Conservation (phyloP, 2,797 vertebrate species). For the Smutsia temminckii region DNA sequence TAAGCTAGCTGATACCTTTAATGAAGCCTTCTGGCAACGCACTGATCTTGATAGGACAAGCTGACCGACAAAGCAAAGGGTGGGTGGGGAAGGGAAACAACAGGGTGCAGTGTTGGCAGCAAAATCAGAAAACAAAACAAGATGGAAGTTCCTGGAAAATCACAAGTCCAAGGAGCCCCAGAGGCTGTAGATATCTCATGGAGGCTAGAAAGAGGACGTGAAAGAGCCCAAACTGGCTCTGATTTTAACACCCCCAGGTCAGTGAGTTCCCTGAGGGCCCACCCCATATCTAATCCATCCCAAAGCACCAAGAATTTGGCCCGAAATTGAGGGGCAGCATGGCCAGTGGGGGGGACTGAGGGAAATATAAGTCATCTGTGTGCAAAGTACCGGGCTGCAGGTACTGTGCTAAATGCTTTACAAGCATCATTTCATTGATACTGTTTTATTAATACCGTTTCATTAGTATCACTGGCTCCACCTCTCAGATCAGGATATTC, state of each 20-base stretch:
- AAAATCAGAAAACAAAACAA: not conserved
- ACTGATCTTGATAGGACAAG: not conserved
- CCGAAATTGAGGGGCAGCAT: not conserved
- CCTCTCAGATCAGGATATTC: not conserved
- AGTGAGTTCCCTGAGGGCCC: not conserved
- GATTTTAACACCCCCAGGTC: not conserved
- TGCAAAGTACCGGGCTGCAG: not conserved
- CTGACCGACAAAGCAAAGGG: not conserved
- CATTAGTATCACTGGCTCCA: not conserved
- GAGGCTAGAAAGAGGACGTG: not conserved
- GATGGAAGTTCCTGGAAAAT: not conserved
- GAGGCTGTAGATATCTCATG: not conserved
- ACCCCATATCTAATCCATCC: fast-evolving
- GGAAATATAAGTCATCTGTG: not conserved
- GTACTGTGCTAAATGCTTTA: not conserved
- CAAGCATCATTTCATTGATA: not conserved
- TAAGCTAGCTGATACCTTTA: not conserved
- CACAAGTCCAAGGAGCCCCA: not conserved
- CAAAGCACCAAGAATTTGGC: fast-evolving
- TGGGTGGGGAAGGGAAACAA: not conserved
- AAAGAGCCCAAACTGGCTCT: not conserved
- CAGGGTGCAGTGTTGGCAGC: not conserved
- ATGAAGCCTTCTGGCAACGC: not conserved
- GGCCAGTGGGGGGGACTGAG: too few relatives aligned
- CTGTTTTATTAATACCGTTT: too few relatives aligned